These are phyloP conservation scores for Psilopsiagon aurifrons DNA, from an alignment of 2,113 vertebrate species.

Conservation along the genomic window DNA sequence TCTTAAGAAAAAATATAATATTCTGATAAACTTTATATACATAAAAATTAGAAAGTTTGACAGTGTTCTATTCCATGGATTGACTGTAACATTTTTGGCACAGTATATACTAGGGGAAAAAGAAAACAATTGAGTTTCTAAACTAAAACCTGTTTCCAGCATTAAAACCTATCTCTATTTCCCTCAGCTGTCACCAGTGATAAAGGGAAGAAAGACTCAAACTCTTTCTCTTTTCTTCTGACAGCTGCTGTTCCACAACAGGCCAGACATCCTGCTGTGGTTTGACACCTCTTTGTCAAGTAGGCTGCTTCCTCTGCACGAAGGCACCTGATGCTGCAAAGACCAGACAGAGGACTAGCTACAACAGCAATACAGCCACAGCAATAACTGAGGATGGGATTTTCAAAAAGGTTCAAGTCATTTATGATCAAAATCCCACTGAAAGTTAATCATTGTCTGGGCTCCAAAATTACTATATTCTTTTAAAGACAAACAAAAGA, in stretches of 20 bases:
- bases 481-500: background rate
- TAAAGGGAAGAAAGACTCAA: background rate
- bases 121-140: background rate
- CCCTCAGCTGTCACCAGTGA: conserved; percentile 6
- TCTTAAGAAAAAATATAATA: background rate
- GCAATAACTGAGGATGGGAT: background rate
- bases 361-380: background rate
- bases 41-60: background rate
- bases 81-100: background rate
- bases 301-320: background rate
- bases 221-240: conserved; percentile 7
- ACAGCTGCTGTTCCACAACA: conserved; percentile 15
- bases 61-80: background rate
- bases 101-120: background rate
- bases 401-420: background rate
- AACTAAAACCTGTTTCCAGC: background rate
- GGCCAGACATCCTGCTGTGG: background rate
- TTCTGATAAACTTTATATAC: background rate
- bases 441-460: background rate
- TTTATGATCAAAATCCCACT: background rate
- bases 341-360: background rate
- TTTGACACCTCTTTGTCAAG: conserved; percentile 26
- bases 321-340: background rate
- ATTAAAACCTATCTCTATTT: background rate
- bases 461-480: background rate